phyloP scores from a whole-genome alignment of 2,888 invertebrate genomes.

The Periphyllus acericola region DNA sequence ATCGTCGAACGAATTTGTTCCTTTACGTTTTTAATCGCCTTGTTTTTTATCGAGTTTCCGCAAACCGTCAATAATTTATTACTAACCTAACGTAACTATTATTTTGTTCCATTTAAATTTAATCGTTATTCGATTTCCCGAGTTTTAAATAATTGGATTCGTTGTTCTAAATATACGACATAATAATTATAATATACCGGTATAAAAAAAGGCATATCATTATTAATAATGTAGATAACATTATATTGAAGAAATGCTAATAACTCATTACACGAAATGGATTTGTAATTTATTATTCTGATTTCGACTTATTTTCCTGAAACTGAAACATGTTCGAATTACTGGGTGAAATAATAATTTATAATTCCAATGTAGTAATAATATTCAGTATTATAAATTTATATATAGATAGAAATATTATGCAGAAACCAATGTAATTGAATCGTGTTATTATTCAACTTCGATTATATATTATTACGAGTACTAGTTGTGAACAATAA shows the following conservation, averaged over 20 bases:
- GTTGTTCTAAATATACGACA: background rate
- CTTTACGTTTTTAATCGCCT: background rate
- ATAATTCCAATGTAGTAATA: too few relatives aligned
- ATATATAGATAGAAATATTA: too few relatives aligned
- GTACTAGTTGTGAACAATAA: too few relatives aligned
- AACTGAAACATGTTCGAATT: too few relatives aligned
- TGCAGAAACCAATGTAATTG: too few relatives aligned
- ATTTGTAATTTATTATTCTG: background rate
- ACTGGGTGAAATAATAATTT: too few relatives aligned
- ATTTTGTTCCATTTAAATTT: too few relatives aligned
- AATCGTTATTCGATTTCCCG: background rate
- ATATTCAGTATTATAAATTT: too few relatives aligned
- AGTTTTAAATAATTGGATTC: background rate
- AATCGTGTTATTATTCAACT: too few relatives aligned
- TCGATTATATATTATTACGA: too few relatives aligned
- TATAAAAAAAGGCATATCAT: background rate
- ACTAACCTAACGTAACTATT: background rate
- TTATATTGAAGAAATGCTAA: background rate
- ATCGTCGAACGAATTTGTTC: background rate
- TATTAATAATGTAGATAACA: background rate
- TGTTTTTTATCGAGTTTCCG: background rate
- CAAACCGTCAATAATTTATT: background rate
- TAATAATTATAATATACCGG: background rate
- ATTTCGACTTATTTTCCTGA: too few relatives aligned
- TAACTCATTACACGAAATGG: background rate